Conservation (phyloP, 2,797 vertebrate species). For the Arremon brunneinucha region DNA sequence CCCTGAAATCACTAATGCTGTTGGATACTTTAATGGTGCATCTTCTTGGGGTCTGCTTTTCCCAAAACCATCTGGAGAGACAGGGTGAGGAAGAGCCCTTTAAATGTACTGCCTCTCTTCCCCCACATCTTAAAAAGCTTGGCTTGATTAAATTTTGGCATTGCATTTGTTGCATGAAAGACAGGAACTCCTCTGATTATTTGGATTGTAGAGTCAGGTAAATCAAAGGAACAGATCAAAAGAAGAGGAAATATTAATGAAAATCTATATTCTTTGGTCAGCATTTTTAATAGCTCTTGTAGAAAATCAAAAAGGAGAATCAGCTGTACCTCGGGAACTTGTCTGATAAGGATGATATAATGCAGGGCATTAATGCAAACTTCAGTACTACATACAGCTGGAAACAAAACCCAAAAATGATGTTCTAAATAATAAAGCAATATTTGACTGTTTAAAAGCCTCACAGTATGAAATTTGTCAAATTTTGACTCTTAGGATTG, state of each 20-base stretch:
- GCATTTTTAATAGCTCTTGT: constrained; percentile 62
- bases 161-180: constrained; percentile 63
- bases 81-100: not conserved
- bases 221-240: constrained; percentile 68
- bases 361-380: constrained; percentile 46
- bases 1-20: not conserved
- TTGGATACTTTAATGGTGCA: not conserved
- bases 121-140: constrained; percentile 4
- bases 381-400: constrained; percentile 48
- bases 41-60: not conserved
- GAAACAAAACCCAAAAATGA: constrained; percentile 51
- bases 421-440: constrained; percentile 64
- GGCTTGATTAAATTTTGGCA: constrained; percentile 65
- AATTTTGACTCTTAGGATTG: not conserved
- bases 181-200: constrained; percentile 63
- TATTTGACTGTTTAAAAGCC: constrained; percentile 64
- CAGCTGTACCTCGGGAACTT: constrained; percentile 54
- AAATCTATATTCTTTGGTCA: constrained; percentile 64
- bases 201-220: constrained; percentile 55
- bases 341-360: constrained; percentile 68
- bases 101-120: not conserved
- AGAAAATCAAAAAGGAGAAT: constrained; percentile 65
- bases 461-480: constrained; percentile 52
- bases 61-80: not conserved
- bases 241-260: constrained; percentile 61